phyloP scores from a whole-genome alignment of 2,888 invertebrate genomes.

The Fragum sueziense region DNA sequence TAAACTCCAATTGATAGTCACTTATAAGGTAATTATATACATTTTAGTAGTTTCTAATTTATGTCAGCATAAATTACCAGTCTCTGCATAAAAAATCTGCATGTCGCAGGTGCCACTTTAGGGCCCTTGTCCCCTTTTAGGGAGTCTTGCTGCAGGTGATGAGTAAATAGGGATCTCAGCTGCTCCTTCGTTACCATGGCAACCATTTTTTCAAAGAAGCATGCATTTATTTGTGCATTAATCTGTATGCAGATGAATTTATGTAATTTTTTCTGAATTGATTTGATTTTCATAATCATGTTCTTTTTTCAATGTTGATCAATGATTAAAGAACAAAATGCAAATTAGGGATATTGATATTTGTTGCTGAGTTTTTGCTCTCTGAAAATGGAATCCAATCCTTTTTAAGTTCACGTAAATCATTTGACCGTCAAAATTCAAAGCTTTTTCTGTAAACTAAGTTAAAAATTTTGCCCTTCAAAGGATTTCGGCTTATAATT shows the following conservation, averaged over 20 bases:
- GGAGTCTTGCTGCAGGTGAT: slow-evolving; percentile 10
- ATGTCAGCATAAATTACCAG: neutral
- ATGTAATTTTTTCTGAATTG: neutral
- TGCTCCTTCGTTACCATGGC: neutral
- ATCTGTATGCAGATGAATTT: neutral
- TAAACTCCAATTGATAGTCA: slow-evolving; percentile 11
- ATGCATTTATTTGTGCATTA: neutral
- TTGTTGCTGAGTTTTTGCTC: too few relatives aligned
- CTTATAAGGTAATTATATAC: slow-evolving; percentile 25
- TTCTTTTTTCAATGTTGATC: too few relatives aligned
- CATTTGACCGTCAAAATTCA: too few relatives aligned
- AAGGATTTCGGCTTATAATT: too few relatives aligned
- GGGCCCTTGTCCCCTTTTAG: neutral
- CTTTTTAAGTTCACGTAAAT: too few relatives aligned
- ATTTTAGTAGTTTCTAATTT: slow-evolving; percentile 17
- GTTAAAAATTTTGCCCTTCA: too few relatives aligned
- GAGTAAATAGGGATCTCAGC: slow-evolving; percentile 13
- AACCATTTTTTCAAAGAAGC: neutral
- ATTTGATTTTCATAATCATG: neutral
- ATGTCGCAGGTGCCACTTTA: slow-evolving; percentile 8
- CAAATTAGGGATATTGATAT: neutral
- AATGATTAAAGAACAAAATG: neutral
- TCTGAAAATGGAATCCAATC: too few relatives aligned
- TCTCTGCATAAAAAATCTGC: slow-evolving; percentile 12
- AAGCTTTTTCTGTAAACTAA: too few relatives aligned